Evolutionary conservation across 1,140 invertebrate genomes (phyloP).

Genomic region (Cotesia glomerata): DNA sequence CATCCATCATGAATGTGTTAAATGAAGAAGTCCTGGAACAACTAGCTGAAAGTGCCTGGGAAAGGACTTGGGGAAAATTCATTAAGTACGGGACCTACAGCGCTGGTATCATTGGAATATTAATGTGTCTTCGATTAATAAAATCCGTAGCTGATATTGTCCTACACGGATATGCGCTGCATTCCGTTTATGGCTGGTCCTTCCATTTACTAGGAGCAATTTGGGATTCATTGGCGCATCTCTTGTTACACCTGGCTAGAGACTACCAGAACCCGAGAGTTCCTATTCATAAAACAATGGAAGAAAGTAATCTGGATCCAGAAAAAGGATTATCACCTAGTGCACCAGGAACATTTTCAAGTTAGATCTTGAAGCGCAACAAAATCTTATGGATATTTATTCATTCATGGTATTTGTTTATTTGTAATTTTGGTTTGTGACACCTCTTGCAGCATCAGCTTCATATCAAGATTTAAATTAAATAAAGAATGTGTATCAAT

Average conservation of each 20-base stretch:
- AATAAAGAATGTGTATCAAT: too few species aligned
- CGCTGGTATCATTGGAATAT: conserved; percentile 14
- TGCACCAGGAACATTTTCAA: too few species aligned
- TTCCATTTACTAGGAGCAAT: not conserved
- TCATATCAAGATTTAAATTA: too few species aligned
- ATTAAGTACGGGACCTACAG: conserved; percentile 23
- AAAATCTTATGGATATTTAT: too few species aligned
- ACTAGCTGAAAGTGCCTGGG: conserved; percentile 25
- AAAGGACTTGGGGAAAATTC: conserved; percentile 27
- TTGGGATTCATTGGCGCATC: not conserved
- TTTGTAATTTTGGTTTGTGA: too few species aligned
- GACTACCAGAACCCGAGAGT: not conserved
- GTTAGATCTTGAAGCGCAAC: too few species aligned
- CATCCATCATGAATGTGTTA: not conserved
- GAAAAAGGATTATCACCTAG: too few species aligned
- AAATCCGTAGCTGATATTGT: conserved; percentile 19
- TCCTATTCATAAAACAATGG: not conserved
- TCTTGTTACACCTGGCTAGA: not conserved
- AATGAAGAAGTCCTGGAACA: conserved; percentile 16
- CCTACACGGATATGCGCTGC: conserved; percentile 29
- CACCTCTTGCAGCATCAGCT: too few species aligned
- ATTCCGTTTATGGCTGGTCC: conserved; percentile 28
- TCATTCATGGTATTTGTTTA: too few species aligned
- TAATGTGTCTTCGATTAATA: conserved; percentile 1
- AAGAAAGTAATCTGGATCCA: not conserved